Evolutionary conservation across 2,888 invertebrate genomes (phyloP).

Genomic region (Hirtodrosophila trivittata): DNA sequence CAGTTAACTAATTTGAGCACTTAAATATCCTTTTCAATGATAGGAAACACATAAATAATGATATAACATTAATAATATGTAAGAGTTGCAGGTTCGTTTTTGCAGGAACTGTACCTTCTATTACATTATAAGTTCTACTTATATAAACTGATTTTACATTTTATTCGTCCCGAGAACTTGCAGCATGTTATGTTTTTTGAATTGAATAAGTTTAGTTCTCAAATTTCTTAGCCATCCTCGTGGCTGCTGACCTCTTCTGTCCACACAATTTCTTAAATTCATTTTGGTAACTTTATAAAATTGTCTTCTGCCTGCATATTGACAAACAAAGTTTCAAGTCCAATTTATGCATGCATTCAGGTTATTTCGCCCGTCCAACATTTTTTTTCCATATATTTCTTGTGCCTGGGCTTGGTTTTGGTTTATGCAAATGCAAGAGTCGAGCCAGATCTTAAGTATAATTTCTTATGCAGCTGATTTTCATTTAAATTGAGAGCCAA

Average conservation of each 20-base stretch:
- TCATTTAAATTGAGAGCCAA: slow-evolving; percentile 72
- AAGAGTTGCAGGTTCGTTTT: not conserved
- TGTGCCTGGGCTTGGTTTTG: slow-evolving; percentile 19
- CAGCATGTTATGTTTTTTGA: slow-evolving; percentile 1
- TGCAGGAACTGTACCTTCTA: too few relatives aligned
- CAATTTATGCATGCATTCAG: slow-evolving; percentile 58
- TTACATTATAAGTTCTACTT: too few relatives aligned
- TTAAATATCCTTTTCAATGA: too few relatives aligned
- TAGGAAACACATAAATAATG: too few relatives aligned
- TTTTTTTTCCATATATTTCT: slow-evolving; percentile 10
- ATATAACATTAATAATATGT: not conserved
- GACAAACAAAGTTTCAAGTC: slow-evolving; percentile 62
- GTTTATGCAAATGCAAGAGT: slow-evolving; percentile 58
- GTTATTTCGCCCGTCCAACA: slow-evolving; percentile 39
- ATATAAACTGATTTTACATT: too few relatives aligned
- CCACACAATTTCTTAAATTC: slow-evolving; percentile 57
- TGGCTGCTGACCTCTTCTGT: slow-evolving; percentile 19
- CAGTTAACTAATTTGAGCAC: too few relatives aligned
- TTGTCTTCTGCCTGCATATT: slow-evolving; percentile 44
- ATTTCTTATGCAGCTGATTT: slow-evolving; percentile 67
- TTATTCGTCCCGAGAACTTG: not conserved
- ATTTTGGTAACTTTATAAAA: slow-evolving; percentile 51
- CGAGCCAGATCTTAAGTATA: slow-evolving; percentile 54
- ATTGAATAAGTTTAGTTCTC: slow-evolving; percentile 20
- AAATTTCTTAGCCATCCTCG: slow-evolving; percentile 13